Conservation (phyloP, 1,140 invertebrate species). For the Leptopilina clavipes region DNA sequence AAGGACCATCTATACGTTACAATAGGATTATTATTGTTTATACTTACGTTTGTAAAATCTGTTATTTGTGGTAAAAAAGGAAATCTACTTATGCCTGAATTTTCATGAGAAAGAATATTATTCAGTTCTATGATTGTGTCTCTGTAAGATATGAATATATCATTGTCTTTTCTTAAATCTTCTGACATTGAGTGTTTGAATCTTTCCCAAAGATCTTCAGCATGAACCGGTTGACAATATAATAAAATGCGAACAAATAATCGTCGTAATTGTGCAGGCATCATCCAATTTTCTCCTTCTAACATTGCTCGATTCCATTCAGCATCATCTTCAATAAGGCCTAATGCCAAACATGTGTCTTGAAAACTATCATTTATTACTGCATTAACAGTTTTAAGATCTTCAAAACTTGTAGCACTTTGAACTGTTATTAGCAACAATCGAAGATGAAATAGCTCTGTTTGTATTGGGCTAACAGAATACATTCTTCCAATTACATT, state of each 20-base stretch:
- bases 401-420: conserved; percentile 35
- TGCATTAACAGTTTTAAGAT: conserved; percentile 35
- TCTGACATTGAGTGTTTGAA: conserved; percentile 38
- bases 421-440: conserved; percentile 51
- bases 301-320: conserved; percentile 37
- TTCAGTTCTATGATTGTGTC: conserved; percentile 13
- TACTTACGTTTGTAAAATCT: not conserved
- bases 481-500: conserved; percentile 40
- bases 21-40: not conserved
- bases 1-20: conserved; percentile 39
- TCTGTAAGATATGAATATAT: not conserved
- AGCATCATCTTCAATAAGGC: conserved; percentile 40
- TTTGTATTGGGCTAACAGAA: conserved; percentile 44
- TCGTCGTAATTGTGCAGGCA: conserved; percentile 26
- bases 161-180: conserved; percentile 20
- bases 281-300: conserved; percentile 40
- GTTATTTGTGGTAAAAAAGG: not conserved
- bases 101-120: not conserved
- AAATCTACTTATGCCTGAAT: conserved; percentile 1
- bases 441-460: too few relatives aligned
- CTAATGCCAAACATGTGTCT: too few relatives aligned
- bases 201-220: conserved; percentile 36
- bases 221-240: conserved; percentile 38
- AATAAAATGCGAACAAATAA: conserved; percentile 42
- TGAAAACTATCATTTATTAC: conserved; percentile 52